Evolutionary conservation across 2,113 vertebrate genomes (phyloP).

Genomic region (Nesospiza acunhae): DNA sequence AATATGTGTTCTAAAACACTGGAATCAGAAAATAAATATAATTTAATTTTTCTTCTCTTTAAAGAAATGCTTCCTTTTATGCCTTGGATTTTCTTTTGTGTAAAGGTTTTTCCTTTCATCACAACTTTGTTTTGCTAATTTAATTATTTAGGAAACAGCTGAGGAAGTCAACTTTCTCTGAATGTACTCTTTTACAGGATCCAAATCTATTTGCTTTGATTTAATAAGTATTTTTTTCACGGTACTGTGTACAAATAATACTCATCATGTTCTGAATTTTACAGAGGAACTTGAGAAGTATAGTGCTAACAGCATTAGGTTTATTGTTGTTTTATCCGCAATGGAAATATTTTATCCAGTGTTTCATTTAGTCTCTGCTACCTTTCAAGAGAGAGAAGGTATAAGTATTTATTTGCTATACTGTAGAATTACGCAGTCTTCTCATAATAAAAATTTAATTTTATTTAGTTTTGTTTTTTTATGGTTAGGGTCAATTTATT

Average conservation of each 20-base stretch:
- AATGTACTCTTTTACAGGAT: not conserved
- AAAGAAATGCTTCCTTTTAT: not conserved
- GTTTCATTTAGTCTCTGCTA: not conserved
- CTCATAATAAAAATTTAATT: not conserved
- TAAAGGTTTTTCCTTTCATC: not conserved
- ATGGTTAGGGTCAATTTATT: not conserved
- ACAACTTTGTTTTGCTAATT: not conserved
- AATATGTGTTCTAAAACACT: not conserved
- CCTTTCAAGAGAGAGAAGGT: not conserved
- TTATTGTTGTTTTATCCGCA: not conserved
- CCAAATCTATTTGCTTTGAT: constrained; percentile 34
- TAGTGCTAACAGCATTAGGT: not conserved
- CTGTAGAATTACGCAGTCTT: not conserved
- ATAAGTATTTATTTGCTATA: not conserved
- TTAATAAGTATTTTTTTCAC: not conserved
- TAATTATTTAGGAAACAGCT: constrained; percentile 25
- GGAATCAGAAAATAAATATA: not conserved
- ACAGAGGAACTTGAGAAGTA: not conserved
- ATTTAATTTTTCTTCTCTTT: not conserved
- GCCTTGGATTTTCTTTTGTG: not conserved
- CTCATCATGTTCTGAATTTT: not conserved
- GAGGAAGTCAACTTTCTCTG: not conserved
- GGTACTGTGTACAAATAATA: not conserved
- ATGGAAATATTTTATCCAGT: not conserved
- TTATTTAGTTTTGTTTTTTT: not conserved